Evolutionary conservation across 1,140 invertebrate genomes (phyloP).

Genomic region (Heterodera carotae): DNA sequence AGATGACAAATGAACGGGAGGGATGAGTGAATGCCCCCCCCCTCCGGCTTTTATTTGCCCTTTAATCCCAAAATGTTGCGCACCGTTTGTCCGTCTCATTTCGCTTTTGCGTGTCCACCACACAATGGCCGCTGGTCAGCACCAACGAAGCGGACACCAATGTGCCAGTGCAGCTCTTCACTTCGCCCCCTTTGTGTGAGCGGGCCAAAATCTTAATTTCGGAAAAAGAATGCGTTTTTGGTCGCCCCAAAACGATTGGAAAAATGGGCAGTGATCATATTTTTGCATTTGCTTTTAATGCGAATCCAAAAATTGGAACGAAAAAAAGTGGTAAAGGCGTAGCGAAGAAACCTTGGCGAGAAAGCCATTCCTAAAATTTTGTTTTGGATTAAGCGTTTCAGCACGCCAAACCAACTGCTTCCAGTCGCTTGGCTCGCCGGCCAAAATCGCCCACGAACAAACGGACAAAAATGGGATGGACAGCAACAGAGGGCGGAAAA

Average conservation of each 20-base stretch:
- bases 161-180: constrained; percentile 20
- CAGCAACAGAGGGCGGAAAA: background rate
- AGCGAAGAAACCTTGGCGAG: constrained; percentile 16
- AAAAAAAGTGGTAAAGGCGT: background rate
- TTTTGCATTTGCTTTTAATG: no score
- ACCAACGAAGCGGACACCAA: constrained; percentile 27
- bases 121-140: constrained; percentile 14
- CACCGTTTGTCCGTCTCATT: constrained; percentile 5
- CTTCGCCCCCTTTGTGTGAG: background rate
- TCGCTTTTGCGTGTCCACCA: constrained; percentile 7
- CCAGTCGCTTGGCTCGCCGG: constrained; percentile 13
- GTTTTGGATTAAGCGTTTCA: background rate
- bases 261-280: no score
- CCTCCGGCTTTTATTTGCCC: background rate
- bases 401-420: background rate
- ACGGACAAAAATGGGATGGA: background rate
- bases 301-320: no score
- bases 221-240: background rate
- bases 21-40: no score
- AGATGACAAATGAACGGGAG: no score
- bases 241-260: no score
- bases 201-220: constrained; percentile 19
- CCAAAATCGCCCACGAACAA: background rate
- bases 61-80: background rate
- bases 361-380: constrained; percentile 24